phyloP scores from a whole-genome alignment of 2,797 vertebrate species.

The Gobio occitaniae region DNA sequence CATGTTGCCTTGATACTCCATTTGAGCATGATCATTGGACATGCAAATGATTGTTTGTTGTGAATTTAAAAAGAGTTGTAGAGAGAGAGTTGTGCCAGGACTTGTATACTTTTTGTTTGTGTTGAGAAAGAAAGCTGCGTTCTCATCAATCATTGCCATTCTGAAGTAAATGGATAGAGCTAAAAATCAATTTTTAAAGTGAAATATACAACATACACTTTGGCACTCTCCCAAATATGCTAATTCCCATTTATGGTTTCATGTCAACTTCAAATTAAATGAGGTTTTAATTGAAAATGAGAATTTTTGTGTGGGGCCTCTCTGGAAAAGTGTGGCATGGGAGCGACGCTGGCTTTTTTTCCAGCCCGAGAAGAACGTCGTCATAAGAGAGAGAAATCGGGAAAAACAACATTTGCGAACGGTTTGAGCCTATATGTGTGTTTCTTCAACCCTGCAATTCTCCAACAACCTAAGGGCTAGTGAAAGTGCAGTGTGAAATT shows the following conservation, averaged over 20 bases:
- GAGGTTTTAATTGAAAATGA: constrained; percentile 99
- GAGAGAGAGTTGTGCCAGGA: no score
- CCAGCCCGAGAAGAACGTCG: constrained; percentile 61
- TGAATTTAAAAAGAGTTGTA: constrained; percentile 49
- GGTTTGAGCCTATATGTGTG: constrained; percentile 80
- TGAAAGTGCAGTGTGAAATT: constrained; percentile 94
- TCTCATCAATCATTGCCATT: constrained; percentile 77
- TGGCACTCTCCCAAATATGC: constrained; percentile 95
- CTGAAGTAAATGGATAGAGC: constrained; percentile 81
- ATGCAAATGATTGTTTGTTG: constrained; percentile 58
- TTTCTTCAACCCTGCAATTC: constrained; percentile 79
- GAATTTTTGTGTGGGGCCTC: constrained; percentile 70
- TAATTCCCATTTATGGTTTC: constrained; percentile 99
- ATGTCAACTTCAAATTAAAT: constrained; percentile 98
- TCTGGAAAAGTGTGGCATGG: constrained; percentile 89
- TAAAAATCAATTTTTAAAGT: constrained; percentile 84
- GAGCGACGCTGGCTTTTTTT: constrained; percentile 76
- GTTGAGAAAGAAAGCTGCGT: constrained; percentile 44
- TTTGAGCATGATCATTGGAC: constrained; percentile 45
- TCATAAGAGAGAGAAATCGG: constrained; percentile 76
- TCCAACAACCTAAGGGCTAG: constrained; percentile 93
- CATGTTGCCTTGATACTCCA: constrained; percentile 44
- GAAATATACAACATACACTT: constrained; percentile 82
- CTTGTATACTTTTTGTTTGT: constrained; percentile 40
- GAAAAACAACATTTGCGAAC: constrained; percentile 92